Evolutionary conservation across 2,113 vertebrate species (phyloP), one percentile per base, ranked within the genome.

Genomic region (Candoia aspera): DNA sequence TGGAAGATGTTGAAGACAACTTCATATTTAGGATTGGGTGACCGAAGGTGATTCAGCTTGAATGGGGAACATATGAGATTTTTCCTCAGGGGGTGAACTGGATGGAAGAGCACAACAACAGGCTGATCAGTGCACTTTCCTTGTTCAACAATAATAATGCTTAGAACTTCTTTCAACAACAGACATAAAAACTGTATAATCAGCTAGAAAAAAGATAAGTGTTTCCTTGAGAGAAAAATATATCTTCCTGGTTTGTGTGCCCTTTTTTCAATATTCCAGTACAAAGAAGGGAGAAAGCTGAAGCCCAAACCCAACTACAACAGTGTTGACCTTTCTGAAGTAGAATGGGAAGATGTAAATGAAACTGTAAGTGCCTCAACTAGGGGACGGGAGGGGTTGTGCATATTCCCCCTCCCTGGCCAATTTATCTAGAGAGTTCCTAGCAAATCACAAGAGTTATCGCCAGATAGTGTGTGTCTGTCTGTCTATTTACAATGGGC

Each of bases 301-400:
- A 99, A 98, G 91, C 98, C 99, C 12, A 99, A 99, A 93, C 99
- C 99, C 0, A 99, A 99, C 95, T 99, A 99, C 95, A 99, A 99
- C 97, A 99, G 99, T 0, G 99, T 99, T 83, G 99, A 99, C 92
- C 98, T 99, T 88, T 98, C 98, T 0, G 99, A 99, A 95, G 98
- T 99, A 92, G 99, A 99, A 94, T 99, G 99, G 99, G 98, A 99
- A 95, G 99, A 99, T 95, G 97, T 53, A 2, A 98, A 99, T 13
- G 98, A 99, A 95, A 97, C 93, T 21, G 99, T 99, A 93, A 98
- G 97, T 98, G 88, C 46, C 42, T 91, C 9, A 91, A 93, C 83
- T 33, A 42, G 73, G 1, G 6, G 68, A 13, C 5, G 3, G 53
- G 1, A 46, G 88, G 46, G 54, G 85, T 54, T 6, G 62, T 60